Evolutionary conservation across 2,888 invertebrate species (phyloP), one percentile per base, ranked within the genome.

Genomic region (Petrolisthes manimaculis): DNA sequence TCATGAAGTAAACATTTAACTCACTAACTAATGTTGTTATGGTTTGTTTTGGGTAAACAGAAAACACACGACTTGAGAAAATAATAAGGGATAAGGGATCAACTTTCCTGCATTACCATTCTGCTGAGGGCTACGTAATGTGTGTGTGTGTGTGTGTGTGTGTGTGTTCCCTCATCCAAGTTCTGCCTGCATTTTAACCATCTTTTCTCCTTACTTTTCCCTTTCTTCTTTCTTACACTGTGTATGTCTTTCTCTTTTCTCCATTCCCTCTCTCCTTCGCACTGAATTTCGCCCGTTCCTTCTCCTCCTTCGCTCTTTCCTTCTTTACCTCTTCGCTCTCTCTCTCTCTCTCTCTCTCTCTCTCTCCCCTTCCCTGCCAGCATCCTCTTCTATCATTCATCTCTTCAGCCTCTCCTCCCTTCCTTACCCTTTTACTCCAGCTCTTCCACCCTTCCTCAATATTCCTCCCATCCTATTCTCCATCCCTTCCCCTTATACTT

Each of bases 311-410:
- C 79, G 51, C n/a, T 54, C 3, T 18, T 51, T 81, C 14, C 14
- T n/a, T 9, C 54, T 37, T 56, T 67, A 61, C 61, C 21, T 24
- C 21, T n/a, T 81, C 80, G n/a, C 78, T 78, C 78, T 21, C 78
- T 78, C 24, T 37, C 78, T 81, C 61, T 81, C 81, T 81, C 81
- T 81, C 61, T 61, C 81, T 61, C 61, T 61, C 81, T 61, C 24
- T 21, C 61, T 81, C 61, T 81, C 82, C 56, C 21, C 56, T 56
- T 69, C 69, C 67, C 82, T 82, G 6, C 5, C 55, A 53, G 21
- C 54, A 14, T 53, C 18, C 51, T 4, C 21, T 5, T 54, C 5
- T 21, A 80, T 80, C 54, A 55, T 54, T n/a, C 12, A 80, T 9
- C n/a, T 53, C 54, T 54, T n/a, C 12, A 80, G 8, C n/a, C 18